Conservation (phyloP, 2,113 vertebrate genomes). For the Notothenia coriiceps region DNA sequence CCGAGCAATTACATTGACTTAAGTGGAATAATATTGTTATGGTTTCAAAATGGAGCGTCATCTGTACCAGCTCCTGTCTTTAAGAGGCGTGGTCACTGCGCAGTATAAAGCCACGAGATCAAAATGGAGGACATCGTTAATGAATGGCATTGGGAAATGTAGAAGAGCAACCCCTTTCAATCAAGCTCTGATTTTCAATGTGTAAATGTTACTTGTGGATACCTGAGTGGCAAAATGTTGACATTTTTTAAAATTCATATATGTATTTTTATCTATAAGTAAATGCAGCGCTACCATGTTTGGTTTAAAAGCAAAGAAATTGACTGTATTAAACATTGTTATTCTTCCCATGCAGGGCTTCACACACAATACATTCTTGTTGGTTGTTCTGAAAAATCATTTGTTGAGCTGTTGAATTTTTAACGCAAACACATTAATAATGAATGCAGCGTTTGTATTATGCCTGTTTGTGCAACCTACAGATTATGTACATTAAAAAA, state of each 20-base stretch:
- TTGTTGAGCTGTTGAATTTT: slow-evolving; percentile 56
- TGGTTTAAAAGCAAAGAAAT: not conserved
- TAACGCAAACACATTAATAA: slow-evolving; percentile 20
- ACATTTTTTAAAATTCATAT: not conserved
- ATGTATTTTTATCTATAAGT: not conserved
- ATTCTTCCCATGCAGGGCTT: not conserved
- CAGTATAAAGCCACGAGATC: not conserved
- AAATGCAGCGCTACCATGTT: not conserved
- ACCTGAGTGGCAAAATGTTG: not conserved
- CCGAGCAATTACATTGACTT: slow-evolving; percentile 76
- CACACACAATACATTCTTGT: slow-evolving; percentile 14
- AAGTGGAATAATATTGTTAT: slow-evolving; percentile 80
- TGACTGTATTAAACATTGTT: slow-evolving; percentile 1
- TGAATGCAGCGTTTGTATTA: slow-evolving; percentile 35
- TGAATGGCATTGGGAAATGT: not conserved
- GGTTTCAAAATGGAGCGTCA: slow-evolving; percentile 72
- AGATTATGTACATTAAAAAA: slow-evolving; percentile 22
- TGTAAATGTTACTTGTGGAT: not conserved
- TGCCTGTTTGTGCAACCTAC: slow-evolving; percentile 24
- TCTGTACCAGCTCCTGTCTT: slow-evolving; percentile 33
- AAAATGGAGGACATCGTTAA: not conserved
- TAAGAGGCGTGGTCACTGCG: slow-evolving; percentile 30
- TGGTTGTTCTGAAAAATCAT: slow-evolving; percentile 38
- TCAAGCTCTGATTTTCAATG: not conserved
- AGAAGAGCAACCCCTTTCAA: not conserved